These are phyloP conservation scores for Gymnothorax reevesii DNA, from an alignment of 2,797 vertebrate species.

Conservation along the genomic window DNA sequence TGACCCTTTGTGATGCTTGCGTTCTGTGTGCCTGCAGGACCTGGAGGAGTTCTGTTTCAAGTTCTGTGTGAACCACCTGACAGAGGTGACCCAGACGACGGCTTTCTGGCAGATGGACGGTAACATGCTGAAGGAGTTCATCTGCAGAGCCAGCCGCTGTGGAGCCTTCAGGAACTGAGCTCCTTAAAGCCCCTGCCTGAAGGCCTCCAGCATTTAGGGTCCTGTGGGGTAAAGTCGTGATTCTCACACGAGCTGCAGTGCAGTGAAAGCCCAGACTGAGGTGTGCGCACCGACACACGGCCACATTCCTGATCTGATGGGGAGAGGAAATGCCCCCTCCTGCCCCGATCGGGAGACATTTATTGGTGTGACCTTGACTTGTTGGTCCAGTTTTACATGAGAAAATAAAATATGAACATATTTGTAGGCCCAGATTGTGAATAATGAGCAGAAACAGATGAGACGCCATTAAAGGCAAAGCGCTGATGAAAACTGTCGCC, in stretches of 20 bases:
- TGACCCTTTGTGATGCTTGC: neutral
- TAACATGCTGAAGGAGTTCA: slow-evolving; percentile 94
- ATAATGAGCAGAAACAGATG: neutral
- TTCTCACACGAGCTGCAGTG: neutral
- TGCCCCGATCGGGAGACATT: too few species aligned
- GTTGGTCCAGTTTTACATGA: neutral
- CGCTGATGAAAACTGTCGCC: neutral
- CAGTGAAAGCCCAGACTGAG: neutral
- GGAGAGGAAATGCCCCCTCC: neutral
- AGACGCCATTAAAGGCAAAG: neutral
- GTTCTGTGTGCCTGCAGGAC: slow-evolving; percentile 73
- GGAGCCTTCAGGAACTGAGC: slow-evolving; percentile 97
- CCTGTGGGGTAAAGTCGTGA: neutral
- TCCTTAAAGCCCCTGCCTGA: neutral
- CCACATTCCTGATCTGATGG: neutral
- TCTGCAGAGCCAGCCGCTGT: slow-evolving; percentile 94
- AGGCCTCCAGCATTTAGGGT: neutral
- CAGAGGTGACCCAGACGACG: slow-evolving; percentile 91
- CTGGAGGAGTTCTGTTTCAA: slow-evolving; percentile 99
- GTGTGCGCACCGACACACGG: neutral
- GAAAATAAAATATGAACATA: neutral
- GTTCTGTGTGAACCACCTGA: slow-evolving; percentile 98
- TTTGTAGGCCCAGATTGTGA: neutral
- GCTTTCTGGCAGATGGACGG: slow-evolving; percentile 97
- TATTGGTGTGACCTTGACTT: neutral